A percentile compares a stretch with the other conserved stretches of the same genome.
phyloP scores from a whole-genome alignment of 2,888 invertebrate species.

The Barypeithes pellucidus region DNA sequence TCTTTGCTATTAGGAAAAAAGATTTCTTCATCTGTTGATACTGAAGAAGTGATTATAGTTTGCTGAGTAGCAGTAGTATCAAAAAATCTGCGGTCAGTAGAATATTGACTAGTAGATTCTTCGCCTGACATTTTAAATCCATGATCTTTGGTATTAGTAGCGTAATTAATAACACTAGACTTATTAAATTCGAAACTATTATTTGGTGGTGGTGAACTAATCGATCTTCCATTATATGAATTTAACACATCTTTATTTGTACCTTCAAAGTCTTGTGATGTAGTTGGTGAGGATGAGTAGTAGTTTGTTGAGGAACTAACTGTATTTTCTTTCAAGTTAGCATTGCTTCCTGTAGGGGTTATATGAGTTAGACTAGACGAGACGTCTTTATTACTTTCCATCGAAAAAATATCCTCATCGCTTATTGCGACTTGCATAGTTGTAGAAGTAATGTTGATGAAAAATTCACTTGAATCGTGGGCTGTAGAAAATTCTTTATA shows the following conservation, averaged over 20 bases:
- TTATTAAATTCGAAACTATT: not conserved
- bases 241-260: not conserved
- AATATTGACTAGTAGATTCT: not conserved
- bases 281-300: no score
- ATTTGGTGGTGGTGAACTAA: not conserved
- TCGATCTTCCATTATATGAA: not conserved
- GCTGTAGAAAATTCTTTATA: not conserved
- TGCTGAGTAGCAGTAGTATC: slow-evolving; percentile 1
- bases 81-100: slow-evolving; percentile 5
- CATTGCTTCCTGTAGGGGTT: not conserved
- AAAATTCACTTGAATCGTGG: not conserved
- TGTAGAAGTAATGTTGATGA: not conserved
- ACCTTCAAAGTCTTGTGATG: not conserved
- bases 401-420: not conserved
- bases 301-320: no score
- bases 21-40: not conserved
- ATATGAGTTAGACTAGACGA: not conserved
- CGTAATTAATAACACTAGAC: not conserved
- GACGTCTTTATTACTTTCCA: not conserved
- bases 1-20: not conserved
- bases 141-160: not conserved
- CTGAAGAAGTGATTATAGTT: not conserved
- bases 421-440: not conserved
- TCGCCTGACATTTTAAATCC: not conserved
- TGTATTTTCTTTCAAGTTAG: not conserved